Percentiles rank a stretch among this genome's conserved stretches.
Conservation (phyloP, 2,113 vertebrate species). For the Elachura formosa region DNA sequence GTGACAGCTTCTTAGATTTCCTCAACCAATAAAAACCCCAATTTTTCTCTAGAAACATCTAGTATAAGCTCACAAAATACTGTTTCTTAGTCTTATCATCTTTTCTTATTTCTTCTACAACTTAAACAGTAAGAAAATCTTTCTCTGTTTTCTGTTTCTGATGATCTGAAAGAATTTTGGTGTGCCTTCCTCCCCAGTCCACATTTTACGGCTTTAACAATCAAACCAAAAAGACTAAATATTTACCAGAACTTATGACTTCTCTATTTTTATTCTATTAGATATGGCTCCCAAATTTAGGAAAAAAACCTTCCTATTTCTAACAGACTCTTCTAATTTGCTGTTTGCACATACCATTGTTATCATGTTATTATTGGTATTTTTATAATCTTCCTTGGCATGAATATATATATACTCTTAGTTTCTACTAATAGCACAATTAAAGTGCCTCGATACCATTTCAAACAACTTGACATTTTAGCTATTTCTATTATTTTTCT, state of each 20-base stretch:
- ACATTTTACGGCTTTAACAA: neutral
- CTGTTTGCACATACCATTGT: neutral
- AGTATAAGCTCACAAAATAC: neutral
- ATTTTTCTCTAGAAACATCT: neutral
- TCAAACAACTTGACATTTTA: neutral
- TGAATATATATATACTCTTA: neutral
- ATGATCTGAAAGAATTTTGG: neutral
- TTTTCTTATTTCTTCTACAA: neutral
- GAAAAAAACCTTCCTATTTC: neutral
- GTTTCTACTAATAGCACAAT: neutral
- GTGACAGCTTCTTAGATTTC: neutral
- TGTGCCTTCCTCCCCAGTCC: neutral
- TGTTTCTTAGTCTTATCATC: neutral
- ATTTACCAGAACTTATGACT: fast-evolving
- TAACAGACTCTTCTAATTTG: neutral
- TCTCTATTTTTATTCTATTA: neutral
- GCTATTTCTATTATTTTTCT: neutral
- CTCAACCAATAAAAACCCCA: neutral
- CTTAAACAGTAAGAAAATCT: neutral
- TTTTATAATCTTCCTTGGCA: neutral
- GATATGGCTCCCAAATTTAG: neutral
- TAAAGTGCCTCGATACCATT: neutral
- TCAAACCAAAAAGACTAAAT: neutral
- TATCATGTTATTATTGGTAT: neutral
- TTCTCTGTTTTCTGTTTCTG: neutral